Percentiles rank a stretch among this genome's conserved stretches.
Evolutionary conservation across 2,797 vertebrate genomes (phyloP).

Genomic region (Decapterus maruadsi): DNA sequence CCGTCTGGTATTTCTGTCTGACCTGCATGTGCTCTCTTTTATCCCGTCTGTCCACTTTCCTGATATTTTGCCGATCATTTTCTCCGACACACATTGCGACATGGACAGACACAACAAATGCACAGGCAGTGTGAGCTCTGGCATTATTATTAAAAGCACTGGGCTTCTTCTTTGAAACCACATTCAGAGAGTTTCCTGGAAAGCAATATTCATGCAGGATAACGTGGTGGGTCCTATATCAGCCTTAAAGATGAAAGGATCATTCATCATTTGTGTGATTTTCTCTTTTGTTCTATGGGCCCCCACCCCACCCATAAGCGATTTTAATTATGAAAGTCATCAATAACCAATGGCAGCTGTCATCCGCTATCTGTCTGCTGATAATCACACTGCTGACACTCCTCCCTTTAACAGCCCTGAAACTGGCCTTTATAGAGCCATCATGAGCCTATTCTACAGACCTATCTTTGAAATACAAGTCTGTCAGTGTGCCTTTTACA

Average conservation of each 20-base stretch:
- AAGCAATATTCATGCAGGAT: conserved; percentile 71
- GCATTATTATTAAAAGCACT: conserved; percentile 55
- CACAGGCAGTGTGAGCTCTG: conserved; percentile 35
- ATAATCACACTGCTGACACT: conserved; percentile 77
- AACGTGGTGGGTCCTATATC: conserved; percentile 71
- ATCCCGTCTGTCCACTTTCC: conserved; percentile 31
- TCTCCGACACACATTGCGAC: conserved; percentile 5
- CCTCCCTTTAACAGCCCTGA: conserved; percentile 55
- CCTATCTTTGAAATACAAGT: conserved; percentile 37
- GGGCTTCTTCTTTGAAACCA: conserved; percentile 71
- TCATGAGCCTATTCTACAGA: conserved; percentile 29
- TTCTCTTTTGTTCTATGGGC: conserved; percentile 79
- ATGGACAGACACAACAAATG: conserved; percentile 7
- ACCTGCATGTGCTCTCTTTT: conserved; percentile 28
- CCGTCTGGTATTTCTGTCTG: conserved; percentile 40
- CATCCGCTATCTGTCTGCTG: conserved; percentile 83
- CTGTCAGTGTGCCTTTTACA: conserved; percentile 21
- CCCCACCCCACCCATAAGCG: conserved; percentile 72
- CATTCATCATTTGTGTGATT: conserved; percentile 85
- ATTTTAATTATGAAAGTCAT: conserved; percentile 89
- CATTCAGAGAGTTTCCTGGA: conserved; percentile 70
- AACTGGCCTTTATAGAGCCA: conserved; percentile 42
- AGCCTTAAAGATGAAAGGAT: conserved; percentile 79
- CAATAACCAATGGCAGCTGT: conserved; percentile 87
- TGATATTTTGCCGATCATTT: conserved; percentile 18